Evolutionary conservation across 1,140 invertebrate genomes (phyloP).

Genomic region (Lepidotrigona ventralis): DNA sequence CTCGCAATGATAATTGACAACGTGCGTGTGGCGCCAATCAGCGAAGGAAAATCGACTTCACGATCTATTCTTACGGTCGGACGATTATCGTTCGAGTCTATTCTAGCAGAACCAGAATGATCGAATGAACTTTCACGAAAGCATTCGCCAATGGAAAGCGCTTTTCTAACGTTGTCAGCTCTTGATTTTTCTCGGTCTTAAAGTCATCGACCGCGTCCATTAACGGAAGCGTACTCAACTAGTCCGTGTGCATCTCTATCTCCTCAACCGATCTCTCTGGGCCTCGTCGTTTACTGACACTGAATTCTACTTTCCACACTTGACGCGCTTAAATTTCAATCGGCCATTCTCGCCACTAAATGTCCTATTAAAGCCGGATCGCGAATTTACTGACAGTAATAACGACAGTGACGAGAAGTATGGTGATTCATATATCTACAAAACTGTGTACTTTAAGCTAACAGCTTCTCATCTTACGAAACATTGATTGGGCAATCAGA

Average conservation of each 20-base stretch:
- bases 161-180: constrained; percentile 32
- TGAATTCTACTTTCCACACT: constrained; percentile 71
- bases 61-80: background rate
- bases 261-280: constrained; percentile 58
- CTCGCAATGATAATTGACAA: too few species aligned
- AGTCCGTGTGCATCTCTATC: constrained; percentile 59
- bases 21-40: background rate
- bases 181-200: constrained; percentile 52
- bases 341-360: background rate
- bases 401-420: background rate
- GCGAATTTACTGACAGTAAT: background rate
- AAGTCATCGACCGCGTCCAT: constrained; percentile 66
- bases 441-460: too few species aligned
- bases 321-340: constrained; percentile 16
- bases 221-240: constrained; percentile 41
- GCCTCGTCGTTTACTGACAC: constrained; percentile 55
- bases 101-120: constrained; percentile 20
- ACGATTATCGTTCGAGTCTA: constrained; percentile 16
- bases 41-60: background rate
- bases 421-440: too few species aligned
- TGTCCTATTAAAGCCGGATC: background rate
- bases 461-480: too few species aligned
- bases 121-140: constrained; percentile 49
- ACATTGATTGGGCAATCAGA: too few species aligned
- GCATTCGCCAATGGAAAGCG: constrained; percentile 34